A percentile compares a stretch with the other conserved stretches of the same genome.
Evolutionary conservation across 2,113 vertebrate genomes (phyloP).

Genomic region (Malaclemys terrapin): DNA sequence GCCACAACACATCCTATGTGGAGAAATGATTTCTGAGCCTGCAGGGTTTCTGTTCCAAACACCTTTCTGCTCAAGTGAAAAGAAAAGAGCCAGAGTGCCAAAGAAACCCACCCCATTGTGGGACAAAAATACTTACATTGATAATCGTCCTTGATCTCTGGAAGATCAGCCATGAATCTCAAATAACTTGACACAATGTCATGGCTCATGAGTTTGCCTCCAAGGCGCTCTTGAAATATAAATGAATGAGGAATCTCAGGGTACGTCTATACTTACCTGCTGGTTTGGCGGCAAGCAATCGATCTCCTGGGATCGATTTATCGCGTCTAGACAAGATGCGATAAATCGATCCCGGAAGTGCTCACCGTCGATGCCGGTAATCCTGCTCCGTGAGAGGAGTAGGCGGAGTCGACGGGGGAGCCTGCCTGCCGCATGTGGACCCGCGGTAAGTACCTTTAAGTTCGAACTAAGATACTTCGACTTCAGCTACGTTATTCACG

Average conservation of each 20-base stretch:
- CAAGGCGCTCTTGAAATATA: not conserved
- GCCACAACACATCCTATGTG: accelerated
- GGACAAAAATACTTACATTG: not conserved
- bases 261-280: no score
- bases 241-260: not conserved
- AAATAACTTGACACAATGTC: not conserved
- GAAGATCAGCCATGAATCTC: not conserved
- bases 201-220: not conserved
- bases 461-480: no score
- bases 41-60: not conserved
- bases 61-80: not conserved
- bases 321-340: no score
- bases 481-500: no score
- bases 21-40: not conserved
- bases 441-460: no score
- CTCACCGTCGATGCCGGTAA: no score
- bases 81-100: not conserved
- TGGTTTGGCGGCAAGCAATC: no score
- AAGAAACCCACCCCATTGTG: not conserved
- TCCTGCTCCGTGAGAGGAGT: no score
- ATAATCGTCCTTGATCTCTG: not conserved
- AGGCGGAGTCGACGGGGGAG: no score
- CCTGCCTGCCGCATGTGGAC: no score
- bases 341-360: no score
- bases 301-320: no score